Evolutionary conservation across 2,888 invertebrate genomes (phyloP).

Genomic region (Oscheius sp.): DNA sequence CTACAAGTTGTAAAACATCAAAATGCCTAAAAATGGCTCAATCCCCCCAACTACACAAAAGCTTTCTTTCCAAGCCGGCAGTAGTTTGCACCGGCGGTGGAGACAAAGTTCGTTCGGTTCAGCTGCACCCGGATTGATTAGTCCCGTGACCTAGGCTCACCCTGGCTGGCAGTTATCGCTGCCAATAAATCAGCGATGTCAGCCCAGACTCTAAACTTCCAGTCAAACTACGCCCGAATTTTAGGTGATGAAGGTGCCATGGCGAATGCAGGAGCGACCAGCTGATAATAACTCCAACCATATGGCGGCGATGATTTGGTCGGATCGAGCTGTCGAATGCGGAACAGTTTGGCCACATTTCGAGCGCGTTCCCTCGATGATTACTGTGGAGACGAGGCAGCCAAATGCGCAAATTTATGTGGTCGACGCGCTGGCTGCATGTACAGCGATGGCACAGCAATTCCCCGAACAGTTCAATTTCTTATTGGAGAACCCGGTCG

Average conservation of each 20-base stretch:
- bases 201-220: no score
- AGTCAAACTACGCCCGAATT: no score
- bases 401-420: conserved; percentile 38
- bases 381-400: conserved; percentile 44
- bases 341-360: conserved; percentile 62
- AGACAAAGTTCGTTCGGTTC: conserved; percentile 7
- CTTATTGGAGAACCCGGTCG: conserved; percentile 38
- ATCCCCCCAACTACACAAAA: neutral
- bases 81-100: neutral
- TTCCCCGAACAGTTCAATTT: conserved; percentile 42
- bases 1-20: no score
- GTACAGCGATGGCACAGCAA: conserved; percentile 40
- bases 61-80: neutral
- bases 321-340: conserved; percentile 40
- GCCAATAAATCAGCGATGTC: no score
- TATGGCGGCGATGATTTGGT: conserved; percentile 48
- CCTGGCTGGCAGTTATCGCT: no score
- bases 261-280: conserved; percentile 35
- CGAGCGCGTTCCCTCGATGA: conserved; percentile 48
- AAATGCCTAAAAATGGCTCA: no score
- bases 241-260: conserved; percentile 42
- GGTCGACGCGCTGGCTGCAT: conserved; percentile 50
- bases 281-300: conserved; percentile 29
- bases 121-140: neutral
- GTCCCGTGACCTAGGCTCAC: no score